phyloP scores from a whole-genome alignment of 37 sponge, comb jelly and placozoan genomes.

The Corticium candelabrum region DNA sequence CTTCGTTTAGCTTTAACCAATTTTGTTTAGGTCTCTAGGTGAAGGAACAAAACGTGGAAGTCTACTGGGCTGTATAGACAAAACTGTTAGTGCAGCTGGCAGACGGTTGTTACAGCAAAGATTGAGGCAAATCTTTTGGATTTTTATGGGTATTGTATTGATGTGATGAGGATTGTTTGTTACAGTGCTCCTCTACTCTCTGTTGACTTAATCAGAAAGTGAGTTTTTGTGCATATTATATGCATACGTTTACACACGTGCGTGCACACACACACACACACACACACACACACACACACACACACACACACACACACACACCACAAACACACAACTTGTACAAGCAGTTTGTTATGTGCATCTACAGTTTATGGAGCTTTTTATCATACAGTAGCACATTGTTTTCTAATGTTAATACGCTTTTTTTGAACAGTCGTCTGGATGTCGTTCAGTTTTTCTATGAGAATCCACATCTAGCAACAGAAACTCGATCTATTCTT shows the following conservation, averaged over 20 bases:
- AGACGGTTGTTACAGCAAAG: slow-evolving; percentile 34
- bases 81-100: slow-evolving; percentile 63
- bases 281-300: no score
- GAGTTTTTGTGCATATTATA: no score
- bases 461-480: slow-evolving; percentile 8
- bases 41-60: slow-evolving; percentile 17
- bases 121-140: slow-evolving; percentile 20
- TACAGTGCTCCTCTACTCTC: slow-evolving; percentile 47
- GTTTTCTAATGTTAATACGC: no score
- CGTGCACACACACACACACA: no score
- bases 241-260: no score
- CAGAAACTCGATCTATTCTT: slow-evolving; percentile 19
- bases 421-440: slow-evolving; percentile 28
- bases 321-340: neutral
- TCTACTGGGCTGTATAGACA: slow-evolving; percentile 54
- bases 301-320: no score
- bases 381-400: no score
- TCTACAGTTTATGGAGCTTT: no score
- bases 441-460: slow-evolving; percentile 48
- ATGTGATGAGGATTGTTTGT: neutral
- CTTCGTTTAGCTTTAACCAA: neutral
- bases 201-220: slow-evolving; percentile 29
- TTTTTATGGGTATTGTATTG: neutral
- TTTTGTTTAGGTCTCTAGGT: neutral
- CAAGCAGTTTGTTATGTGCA: no score